Percentiles rank a stretch among this genome's conserved stretches.
phyloP scores from a whole-genome alignment of 2,888 invertebrate species.

The Agrilus mali region DNA sequence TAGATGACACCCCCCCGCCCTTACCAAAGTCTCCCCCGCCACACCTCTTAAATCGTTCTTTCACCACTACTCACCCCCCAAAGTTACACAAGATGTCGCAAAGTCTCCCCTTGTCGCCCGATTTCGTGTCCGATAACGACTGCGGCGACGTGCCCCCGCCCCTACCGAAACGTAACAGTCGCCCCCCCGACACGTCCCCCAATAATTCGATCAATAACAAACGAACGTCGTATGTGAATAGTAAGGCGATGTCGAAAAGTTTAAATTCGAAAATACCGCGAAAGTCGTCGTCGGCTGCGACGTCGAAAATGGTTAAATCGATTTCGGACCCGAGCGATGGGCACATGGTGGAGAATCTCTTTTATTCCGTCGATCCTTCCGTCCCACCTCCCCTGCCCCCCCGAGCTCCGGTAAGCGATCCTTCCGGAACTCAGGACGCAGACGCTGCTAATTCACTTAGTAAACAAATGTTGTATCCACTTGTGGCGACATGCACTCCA shows the following conservation, averaged over 20 bases:
- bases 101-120: slow-evolving; percentile 6
- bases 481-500: slow-evolving; percentile 41
- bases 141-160: slow-evolving; percentile 36
- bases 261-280: slow-evolving; percentile 1
- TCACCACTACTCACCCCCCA: slow-evolving; percentile 15
- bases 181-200: slow-evolving; percentile 8
- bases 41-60: slow-evolving; percentile 9
- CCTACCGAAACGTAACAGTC: slow-evolving; percentile 39
- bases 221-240: slow-evolving; percentile 19
- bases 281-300: slow-evolving; percentile 3
- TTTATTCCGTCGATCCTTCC: slow-evolving; percentile 19
- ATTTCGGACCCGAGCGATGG: slow-evolving; percentile 21
- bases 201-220: slow-evolving; percentile 10
- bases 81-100: slow-evolving; percentile 13
- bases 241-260: slow-evolving; percentile 14
- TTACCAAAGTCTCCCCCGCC: slow-evolving; percentile 21
- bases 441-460: slow-evolving; percentile 47
- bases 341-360: slow-evolving; percentile 21
- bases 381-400: slow-evolving; percentile 48
- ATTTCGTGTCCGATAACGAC: slow-evolving; percentile 4
- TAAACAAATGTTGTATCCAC: slow-evolving; percentile 51
- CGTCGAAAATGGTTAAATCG: slow-evolving; percentile 9
- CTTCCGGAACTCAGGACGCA: slow-evolving; percentile 27
- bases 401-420: slow-evolving; percentile 34
- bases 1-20: slow-evolving; percentile 17